These are phyloP conservation scores for Abramis brama DNA, from an alignment of 2,113 vertebrate genomes.

Conservation along the genomic window DNA sequence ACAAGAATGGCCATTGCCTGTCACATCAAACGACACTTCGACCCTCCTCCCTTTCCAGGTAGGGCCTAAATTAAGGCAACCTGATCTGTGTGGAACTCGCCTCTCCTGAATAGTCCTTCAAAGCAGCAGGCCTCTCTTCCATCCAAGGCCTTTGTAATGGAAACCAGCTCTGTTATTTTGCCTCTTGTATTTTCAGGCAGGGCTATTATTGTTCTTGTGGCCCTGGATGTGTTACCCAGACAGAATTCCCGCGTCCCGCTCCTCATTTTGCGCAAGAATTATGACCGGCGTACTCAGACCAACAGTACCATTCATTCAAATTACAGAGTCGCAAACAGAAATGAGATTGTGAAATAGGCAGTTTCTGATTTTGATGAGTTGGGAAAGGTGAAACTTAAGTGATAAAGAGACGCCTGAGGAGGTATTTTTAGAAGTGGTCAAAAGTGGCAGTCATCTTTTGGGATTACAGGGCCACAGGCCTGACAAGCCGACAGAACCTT, in stretches of 20 bases:
- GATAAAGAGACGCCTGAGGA: conserved; percentile 10
- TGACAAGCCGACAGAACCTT: conserved; percentile 58
- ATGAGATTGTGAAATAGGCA: background rate
- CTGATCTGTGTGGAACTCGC: conserved; percentile 58
- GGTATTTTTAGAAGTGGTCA: conserved; percentile 51
- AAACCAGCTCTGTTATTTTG: conserved; percentile 63
- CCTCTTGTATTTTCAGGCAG: conserved; percentile 68
- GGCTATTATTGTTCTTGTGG: conserved; percentile 61
- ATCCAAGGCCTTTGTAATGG: conserved; percentile 63
- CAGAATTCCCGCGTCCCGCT: conserved; percentile 65
- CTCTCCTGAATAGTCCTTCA: conserved; percentile 54
- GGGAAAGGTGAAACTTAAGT: background rate
- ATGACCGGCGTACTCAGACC: conserved; percentile 52
- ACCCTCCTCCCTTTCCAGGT: conserved; percentile 50
- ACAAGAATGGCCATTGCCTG: conserved; percentile 52
- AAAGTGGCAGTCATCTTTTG: conserved; percentile 24
- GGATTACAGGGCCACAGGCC: conserved; percentile 52
- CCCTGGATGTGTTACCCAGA: conserved; percentile 64
- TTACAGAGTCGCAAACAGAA: conserved; percentile 59
- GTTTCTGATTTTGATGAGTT: background rate
- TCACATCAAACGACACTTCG: conserved; percentile 58
- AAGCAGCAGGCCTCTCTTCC: conserved; percentile 53
- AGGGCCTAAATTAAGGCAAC: conserved; percentile 59
- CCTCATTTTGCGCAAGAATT: conserved; percentile 62
- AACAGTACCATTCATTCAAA: background rate